Conservation (phyloP, 2,113 vertebrate species). For the Hylia prasina region DNA sequence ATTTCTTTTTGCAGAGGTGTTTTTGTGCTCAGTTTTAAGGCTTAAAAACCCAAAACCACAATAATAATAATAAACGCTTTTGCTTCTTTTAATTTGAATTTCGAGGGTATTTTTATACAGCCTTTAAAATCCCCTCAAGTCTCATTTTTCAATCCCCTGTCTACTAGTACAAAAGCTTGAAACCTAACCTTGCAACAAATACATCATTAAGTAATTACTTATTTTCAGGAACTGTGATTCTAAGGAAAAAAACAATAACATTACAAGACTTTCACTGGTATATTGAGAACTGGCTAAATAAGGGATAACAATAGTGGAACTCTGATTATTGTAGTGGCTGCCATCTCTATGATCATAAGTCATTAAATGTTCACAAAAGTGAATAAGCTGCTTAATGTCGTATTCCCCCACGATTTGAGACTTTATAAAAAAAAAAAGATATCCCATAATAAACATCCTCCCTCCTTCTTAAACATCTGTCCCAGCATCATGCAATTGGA, state of each 20-base stretch:
- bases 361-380: neutral
- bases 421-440: neutral
- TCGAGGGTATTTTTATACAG: neutral
- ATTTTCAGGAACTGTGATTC: neutral
- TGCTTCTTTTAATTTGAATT: neutral
- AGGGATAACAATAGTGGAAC: neutral
- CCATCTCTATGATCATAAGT: neutral
- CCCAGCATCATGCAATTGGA: neutral
- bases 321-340: neutral
- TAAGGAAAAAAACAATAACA: neutral
- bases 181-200: neutral
- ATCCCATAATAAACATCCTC: neutral
- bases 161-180: neutral
- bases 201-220: neutral
- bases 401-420: neutral
- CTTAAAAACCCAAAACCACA: neutral
- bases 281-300: neutral
- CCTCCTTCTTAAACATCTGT: constrained; percentile 32
- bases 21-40: neutral
- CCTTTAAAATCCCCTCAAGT: neutral
- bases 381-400: neutral
- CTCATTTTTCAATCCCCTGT: neutral
- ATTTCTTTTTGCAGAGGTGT: neutral
- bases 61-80: neutral
- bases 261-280: neutral